Conservation (phyloP, 2,113 vertebrate genomes). For the Protobothrops flavoviridis region DNA sequence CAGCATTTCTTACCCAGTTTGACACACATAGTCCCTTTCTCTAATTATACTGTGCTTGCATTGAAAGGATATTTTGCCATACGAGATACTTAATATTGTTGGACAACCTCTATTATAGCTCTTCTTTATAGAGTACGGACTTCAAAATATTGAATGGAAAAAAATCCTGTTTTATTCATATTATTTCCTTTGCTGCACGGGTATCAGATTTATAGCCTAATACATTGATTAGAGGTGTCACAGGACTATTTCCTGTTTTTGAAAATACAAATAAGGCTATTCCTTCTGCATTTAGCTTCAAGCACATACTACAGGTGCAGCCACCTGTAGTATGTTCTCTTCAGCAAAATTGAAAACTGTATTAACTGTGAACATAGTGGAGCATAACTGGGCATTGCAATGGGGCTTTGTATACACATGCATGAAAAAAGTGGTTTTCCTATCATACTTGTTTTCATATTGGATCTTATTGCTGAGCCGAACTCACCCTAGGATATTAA, state of each 20-base stretch:
- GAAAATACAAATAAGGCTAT: not conserved
- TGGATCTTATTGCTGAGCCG: not conserved
- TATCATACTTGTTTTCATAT: not conserved
- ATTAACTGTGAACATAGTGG: not conserved
- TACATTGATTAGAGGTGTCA: not conserved
- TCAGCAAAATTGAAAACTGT: not conserved
- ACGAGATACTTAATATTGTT: not conserved
- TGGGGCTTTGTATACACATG: not conserved
- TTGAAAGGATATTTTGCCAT: not conserved
- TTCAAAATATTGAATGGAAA: not conserved
- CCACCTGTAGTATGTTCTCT: not conserved
- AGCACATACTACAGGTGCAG: not conserved
- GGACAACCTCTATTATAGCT: constrained; percentile 5
- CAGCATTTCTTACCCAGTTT: constrained; percentile 51
- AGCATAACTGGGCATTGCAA: not conserved
- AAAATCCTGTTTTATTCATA: not conserved
- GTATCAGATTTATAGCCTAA: not conserved
- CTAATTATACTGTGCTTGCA: constrained; percentile 53
- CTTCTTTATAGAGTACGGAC: constrained; percentile 19
- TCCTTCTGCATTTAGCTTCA: not conserved
- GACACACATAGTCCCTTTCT: constrained; percentile 1
- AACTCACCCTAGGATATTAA: not conserved
- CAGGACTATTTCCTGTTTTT: not conserved
- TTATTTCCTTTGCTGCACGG: not conserved
- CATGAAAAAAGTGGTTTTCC: not conserved